Base-by-base conservation (phyloP, 2,888 invertebrate species). In the Brachycybe producta region DNA sequence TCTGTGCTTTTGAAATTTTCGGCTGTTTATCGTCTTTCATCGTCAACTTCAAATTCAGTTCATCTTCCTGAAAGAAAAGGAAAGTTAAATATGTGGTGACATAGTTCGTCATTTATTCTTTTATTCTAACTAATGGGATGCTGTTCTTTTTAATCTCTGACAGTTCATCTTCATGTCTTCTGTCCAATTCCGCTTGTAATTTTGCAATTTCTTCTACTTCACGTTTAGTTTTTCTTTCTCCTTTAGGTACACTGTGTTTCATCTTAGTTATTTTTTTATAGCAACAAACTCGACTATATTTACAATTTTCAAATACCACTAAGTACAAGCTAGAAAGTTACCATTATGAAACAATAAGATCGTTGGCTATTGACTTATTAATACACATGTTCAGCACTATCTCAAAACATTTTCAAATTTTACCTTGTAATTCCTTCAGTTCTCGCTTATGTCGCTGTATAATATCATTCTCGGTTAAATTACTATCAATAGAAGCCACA, bases 181-280 rank as follows among this genome's bases (percentile, higher is more conserved):
- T 70, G 51, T 85, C 80, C 55, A 92, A 66, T 52, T 86, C 84
- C 13, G 70, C 66, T 70, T 92, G 91, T 59, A 88, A 66, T 57
- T 73, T 75, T 1, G 75, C 70, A 58, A 91, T 84, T 70, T 86
- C 81, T 55, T 82, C 80, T 3, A 86, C 71, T 65, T 92, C 92
- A 65, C 87, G 92, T 61, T 90, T 87, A 62, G 84, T 87, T 57
- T 85, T 84, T 67, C 90, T 91, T 65, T 92, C 90, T 56, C 83
- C 84, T 70, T 90, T 91, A 5, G 84, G 75, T 17, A 80, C 78
- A 56, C 80, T 75, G 67, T 94, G 92, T 67, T 95, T 95, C 58
- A 95, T 64, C 3, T 77, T 76, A 66, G 85, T 84, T 55, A 92
- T 81, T 70, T 83, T 74, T 23, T 73, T 19, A 17, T 8, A 30